Evolutionary conservation across 2,113 vertebrate genomes (phyloP).

Genomic region (Caranx melampygus): DNA sequence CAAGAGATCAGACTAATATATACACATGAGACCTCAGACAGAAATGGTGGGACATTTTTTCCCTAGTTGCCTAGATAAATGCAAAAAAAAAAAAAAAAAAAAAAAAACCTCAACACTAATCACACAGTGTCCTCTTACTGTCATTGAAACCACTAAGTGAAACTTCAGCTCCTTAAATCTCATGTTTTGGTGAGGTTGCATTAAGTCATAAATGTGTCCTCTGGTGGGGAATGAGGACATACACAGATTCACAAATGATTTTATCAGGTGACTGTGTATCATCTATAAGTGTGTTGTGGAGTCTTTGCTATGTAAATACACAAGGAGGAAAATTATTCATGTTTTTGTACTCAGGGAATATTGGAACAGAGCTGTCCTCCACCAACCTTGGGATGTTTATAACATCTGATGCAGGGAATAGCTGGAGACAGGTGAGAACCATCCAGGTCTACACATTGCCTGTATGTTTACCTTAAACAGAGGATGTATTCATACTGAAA

Average conservation of each 20-base stretch:
- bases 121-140: slow-evolving; percentile 50
- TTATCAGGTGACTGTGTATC: slow-evolving; percentile 46
- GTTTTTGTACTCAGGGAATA: slow-evolving; percentile 86
- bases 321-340: slow-evolving; percentile 51
- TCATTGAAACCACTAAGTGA: slow-evolving; percentile 58
- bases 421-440: slow-evolving; percentile 93
- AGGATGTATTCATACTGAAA: slow-evolving; percentile 12
- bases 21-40: slow-evolving; percentile 9
- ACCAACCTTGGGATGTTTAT: slow-evolving; percentile 91
- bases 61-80: slow-evolving; percentile 38
- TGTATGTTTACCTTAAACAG: slow-evolving; percentile 18
- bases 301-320: slow-evolving; percentile 62
- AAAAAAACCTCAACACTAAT: slow-evolving; percentile 40
- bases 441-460: not conserved
- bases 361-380: slow-evolving; percentile 92
- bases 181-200: slow-evolving; percentile 49
- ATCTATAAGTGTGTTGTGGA: slow-evolving; percentile 17
- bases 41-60: not conserved
- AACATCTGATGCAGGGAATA: slow-evolving; percentile 95
- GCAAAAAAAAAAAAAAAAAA: slow-evolving; percentile 3
- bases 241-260: slow-evolving; percentile 30
- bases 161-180: slow-evolving; percentile 35
- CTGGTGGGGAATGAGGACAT: slow-evolving; percentile 40
- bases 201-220: slow-evolving; percentile 46
- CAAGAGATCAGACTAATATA: not conserved